Percentiles rank a stretch among this genome's conserved stretches.
Evolutionary conservation across 30 jellyfish, hydroid and myxozoan species (phyloP).

Genomic region (Catostylus mosaicus): DNA sequence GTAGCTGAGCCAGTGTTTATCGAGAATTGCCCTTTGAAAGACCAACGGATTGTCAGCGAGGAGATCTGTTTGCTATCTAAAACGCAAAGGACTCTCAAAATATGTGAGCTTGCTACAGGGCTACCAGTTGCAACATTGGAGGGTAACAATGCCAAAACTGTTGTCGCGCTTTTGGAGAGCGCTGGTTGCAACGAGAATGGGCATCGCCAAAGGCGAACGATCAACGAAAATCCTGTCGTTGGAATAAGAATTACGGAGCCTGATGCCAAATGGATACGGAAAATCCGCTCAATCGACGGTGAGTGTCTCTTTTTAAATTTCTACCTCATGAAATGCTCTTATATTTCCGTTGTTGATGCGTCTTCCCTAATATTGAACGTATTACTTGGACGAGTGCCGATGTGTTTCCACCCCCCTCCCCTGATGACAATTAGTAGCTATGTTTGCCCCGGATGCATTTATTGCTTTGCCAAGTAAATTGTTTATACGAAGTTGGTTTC

Average conservation of each 20-base stretch:
- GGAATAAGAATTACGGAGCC: constrained; percentile 33
- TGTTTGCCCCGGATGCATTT: too few relatives aligned
- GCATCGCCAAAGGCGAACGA: constrained; percentile 19
- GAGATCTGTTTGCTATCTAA: constrained; percentile 30
- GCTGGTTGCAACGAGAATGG: neutral
- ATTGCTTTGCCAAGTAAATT: too few relatives aligned
- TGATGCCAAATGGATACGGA: constrained; percentile 56
- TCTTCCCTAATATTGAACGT: too few relatives aligned
- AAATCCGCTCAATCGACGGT: constrained; percentile 47
- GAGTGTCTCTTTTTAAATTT: neutral
- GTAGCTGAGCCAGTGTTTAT: constrained; percentile 40
- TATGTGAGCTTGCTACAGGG: constrained; percentile 39
- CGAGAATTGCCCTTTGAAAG: constrained; percentile 37
- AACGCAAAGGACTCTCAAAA: neutral
- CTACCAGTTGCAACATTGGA: constrained; percentile 21
- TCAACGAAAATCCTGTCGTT: constrained; percentile 10
- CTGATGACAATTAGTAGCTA: too few relatives aligned
- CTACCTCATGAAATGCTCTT: too few relatives aligned
- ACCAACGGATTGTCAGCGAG: constrained; percentile 2
- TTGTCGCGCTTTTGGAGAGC: constrained; percentile 44
- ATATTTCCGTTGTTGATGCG: too few relatives aligned
- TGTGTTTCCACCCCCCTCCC: too few relatives aligned
- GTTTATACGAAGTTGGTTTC: too few relatives aligned
- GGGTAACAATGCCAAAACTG: neutral
- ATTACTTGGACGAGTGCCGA: too few relatives aligned